These are phyloP conservation scores for Andrena bucephala DNA, from an alignment of 2,888 invertebrate genomes.

Conservation along the genomic window DNA sequence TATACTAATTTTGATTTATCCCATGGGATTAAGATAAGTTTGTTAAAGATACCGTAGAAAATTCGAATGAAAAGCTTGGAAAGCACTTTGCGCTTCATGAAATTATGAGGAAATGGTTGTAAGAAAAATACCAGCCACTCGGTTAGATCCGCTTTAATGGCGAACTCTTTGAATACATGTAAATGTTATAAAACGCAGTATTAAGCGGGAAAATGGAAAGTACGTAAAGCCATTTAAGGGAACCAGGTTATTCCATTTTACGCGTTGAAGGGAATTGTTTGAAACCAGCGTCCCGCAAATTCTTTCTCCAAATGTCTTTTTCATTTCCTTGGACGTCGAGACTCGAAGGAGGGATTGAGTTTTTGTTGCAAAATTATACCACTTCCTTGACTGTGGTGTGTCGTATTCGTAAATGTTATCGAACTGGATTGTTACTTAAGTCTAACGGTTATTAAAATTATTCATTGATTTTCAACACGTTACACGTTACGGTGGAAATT, in stretches of 20 bases:
- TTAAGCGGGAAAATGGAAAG: constrained; percentile 26
- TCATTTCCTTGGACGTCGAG: not conserved
- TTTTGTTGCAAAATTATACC: not conserved
- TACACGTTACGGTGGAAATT: too few relatives aligned
- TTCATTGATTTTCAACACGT: not conserved
- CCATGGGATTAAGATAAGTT: not conserved
- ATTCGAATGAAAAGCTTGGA: not conserved
- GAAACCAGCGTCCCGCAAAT: constrained; percentile 10
- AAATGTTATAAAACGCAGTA: constrained; percentile 23
- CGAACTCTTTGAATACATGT: not conserved
- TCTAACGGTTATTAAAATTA: not conserved
- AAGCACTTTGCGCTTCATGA: not conserved
- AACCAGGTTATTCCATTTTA: constrained; percentile 20
- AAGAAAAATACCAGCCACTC: not conserved
- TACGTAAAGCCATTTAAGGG: constrained; percentile 5
- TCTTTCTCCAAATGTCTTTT: not conserved
- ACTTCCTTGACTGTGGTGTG: not conserved
- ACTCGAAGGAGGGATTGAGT: constrained; percentile 2
- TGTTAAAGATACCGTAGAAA: not conserved
- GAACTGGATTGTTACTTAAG: not conserved
- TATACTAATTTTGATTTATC: too few relatives aligned
- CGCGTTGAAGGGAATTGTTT: not conserved
- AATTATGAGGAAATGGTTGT: not conserved
- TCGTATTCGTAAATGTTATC: not conserved
- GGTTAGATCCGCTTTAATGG: constrained; percentile 11